These are phyloP conservation scores for Amiota mariae DNA, from an alignment of 2,888 invertebrate species.

Conservation along the genomic window DNA sequence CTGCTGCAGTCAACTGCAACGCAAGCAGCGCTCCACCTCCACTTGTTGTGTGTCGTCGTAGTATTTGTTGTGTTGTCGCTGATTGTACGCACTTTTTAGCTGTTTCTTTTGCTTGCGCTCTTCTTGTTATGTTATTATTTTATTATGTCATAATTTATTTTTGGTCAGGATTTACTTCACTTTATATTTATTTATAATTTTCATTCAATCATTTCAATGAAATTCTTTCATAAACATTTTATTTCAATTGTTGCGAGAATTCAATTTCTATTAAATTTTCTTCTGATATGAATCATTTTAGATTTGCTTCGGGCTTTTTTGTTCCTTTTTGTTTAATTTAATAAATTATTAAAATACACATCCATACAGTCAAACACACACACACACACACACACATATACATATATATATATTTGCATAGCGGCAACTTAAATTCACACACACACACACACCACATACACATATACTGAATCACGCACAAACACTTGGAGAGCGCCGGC, in stretches of 20 bases:
- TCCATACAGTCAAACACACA: conserved; percentile 34
- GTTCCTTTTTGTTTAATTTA: conserved; percentile 37
- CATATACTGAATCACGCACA: conserved; percentile 11
- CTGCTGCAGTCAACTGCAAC: conserved; percentile 42
- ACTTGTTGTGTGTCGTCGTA: conserved; percentile 41
- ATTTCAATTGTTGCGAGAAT: not conserved
- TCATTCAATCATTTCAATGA: conserved; percentile 42
- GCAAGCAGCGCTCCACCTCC: conserved; percentile 35
- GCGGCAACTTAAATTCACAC: conserved; percentile 37
- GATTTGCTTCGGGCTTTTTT: conserved; percentile 40
- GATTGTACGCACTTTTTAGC: conserved; percentile 48
- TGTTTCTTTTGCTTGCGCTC: conserved; percentile 43
- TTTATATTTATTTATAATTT: conserved; percentile 43
- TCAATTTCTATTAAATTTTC: conserved; percentile 19
- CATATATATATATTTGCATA: conserved; percentile 5
- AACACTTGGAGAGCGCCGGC: conserved; percentile 31
- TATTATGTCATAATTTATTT: conserved; percentile 65
- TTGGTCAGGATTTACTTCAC: conserved; percentile 55
- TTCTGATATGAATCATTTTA: conserved; percentile 31
- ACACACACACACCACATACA: conserved; percentile 32
- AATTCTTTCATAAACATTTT: conserved; percentile 13
- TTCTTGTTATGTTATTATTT: conserved; percentile 11
- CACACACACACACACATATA: conserved; percentile 33
- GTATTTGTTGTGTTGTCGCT: conserved; percentile 61
- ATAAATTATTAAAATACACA: conserved; percentile 31